Evolutionary conservation across 2,888 invertebrate species (phyloP).

Genomic region (Pteria penguin): DNA sequence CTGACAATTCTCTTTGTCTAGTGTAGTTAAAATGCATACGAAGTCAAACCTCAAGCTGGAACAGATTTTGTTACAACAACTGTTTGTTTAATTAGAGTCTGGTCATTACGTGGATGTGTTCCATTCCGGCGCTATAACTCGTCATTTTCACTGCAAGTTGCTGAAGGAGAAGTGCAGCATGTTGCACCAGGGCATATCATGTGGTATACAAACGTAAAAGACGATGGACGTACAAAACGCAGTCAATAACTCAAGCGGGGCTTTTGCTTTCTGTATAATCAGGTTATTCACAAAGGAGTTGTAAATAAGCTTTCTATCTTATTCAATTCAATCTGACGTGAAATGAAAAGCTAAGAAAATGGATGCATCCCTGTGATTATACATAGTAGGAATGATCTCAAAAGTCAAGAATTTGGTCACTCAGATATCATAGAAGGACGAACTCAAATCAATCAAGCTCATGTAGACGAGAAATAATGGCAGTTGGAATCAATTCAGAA

Average conservation of each 20-base stretch:
- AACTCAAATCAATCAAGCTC: too few relatives aligned
- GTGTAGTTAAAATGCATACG: too few relatives aligned
- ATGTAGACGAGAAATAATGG: too few relatives aligned
- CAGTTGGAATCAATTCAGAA: too few relatives aligned
- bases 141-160: not conserved
- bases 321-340: not conserved
- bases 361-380: too few relatives aligned
- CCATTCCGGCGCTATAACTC: not conserved
- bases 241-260: not conserved
- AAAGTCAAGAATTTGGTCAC: too few relatives aligned
- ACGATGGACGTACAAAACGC: not conserved
- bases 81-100: slow-evolving; percentile 38
- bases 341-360: too few relatives aligned
- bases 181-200: not conserved
- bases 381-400: too few relatives aligned
- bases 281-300: not conserved
- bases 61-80: slow-evolving; percentile 1
- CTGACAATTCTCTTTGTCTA: too few relatives aligned
- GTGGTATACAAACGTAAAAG: not conserved
- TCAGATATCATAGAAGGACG: too few relatives aligned
- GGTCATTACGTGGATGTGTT: slow-evolving; percentile 34
- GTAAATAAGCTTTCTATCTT: not conserved
- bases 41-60: not conserved
- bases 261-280: not conserved
- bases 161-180: not conserved